phyloP scores from a whole-genome alignment of 2,888 invertebrate genomes.

The Brachynemurus nebulosus region DNA sequence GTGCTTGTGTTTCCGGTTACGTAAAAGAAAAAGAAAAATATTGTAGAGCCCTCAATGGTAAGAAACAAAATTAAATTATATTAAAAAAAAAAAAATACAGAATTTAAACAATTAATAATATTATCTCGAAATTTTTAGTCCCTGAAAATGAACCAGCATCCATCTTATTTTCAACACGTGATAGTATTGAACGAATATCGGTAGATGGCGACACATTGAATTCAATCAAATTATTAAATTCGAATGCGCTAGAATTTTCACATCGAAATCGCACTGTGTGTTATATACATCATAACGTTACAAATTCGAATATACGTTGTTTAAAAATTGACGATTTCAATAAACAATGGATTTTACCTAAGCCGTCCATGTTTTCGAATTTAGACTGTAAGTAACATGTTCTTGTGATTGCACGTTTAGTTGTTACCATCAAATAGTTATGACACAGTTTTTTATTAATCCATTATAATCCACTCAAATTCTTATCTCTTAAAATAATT shows the following conservation, averaged over 20 bases:
- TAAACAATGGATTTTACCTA: constrained; percentile 40
- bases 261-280: constrained; percentile 53
- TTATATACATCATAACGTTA: constrained; percentile 55
- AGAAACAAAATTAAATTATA: constrained; percentile 18
- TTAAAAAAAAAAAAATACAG: background rate
- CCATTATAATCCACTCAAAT: too few species aligned
- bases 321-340: constrained; percentile 49
- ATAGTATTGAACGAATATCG: constrained; percentile 47
- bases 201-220: constrained; percentile 35
- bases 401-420: too few species aligned
- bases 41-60: constrained; percentile 61
- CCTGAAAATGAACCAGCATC: constrained; percentile 47
- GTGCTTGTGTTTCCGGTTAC: constrained; percentile 64
- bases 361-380: constrained; percentile 47
- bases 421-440: too few species aligned
- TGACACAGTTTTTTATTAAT: too few species aligned
- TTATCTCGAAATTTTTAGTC: constrained; percentile 39
- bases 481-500: too few species aligned
- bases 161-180: constrained; percentile 52
- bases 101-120: background rate
- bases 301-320: constrained; percentile 43
- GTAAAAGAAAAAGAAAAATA: constrained; percentile 36
- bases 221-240: constrained; percentile 29
- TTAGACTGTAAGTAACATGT: constrained; percentile 42
- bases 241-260: constrained; percentile 46